Percentiles rank a stretch among this genome's conserved stretches.
phyloP scores from a whole-genome alignment of 1,140 invertebrate genomes.

The Coptotermes formosanus region DNA sequence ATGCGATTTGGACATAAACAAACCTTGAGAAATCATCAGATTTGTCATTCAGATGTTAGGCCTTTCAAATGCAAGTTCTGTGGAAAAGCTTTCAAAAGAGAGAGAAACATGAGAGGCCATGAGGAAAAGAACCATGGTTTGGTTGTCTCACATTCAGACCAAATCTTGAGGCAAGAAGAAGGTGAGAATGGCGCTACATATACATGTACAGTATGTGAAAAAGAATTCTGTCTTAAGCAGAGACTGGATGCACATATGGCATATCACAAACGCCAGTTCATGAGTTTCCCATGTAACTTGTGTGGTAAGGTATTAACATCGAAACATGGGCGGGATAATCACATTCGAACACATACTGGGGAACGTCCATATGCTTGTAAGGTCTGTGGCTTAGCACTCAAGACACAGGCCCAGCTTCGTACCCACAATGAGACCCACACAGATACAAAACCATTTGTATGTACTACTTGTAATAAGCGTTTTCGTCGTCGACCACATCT shows the following conservation, averaged over 20 bases:
- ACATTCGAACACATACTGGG: slow-evolving; percentile 46
- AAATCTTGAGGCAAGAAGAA: slow-evolving; percentile 49
- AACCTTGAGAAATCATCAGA: slow-evolving; percentile 45
- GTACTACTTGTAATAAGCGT: slow-evolving; percentile 22
- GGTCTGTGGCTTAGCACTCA: slow-evolving; percentile 53
- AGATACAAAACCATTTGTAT: slow-evolving; percentile 40
- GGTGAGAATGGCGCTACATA: slow-evolving; percentile 42
- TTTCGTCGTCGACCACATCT: slow-evolving; percentile 36
- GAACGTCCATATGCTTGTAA: slow-evolving; percentile 55
- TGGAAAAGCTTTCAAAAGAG: slow-evolving; percentile 47
- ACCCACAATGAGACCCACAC: slow-evolving; percentile 41
- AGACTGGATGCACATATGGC: slow-evolving; percentile 22
- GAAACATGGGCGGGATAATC: slow-evolving; percentile 68
- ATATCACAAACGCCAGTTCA: slow-evolving; percentile 39
- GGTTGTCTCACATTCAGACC: not conserved
- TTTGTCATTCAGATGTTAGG: slow-evolving; percentile 50
- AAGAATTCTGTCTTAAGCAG: slow-evolving; percentile 2
- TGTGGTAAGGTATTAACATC: slow-evolving; percentile 69
- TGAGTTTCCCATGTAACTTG: slow-evolving; percentile 59
- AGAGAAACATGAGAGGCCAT: slow-evolving; percentile 48
- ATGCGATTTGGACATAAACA: slow-evolving; percentile 54
- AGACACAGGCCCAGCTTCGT: slow-evolving; percentile 48
- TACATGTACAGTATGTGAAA: slow-evolving; percentile 14
- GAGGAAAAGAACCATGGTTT: slow-evolving; percentile 53
- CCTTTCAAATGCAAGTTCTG: slow-evolving; percentile 51